A percentile compares a stretch with the other conserved stretches of the same genome.
These are phyloP conservation scores for Apostichopus californicus DNA, from an alignment of 35 echinoderm and acorn worm genomes.

Conservation along the genomic window DNA sequence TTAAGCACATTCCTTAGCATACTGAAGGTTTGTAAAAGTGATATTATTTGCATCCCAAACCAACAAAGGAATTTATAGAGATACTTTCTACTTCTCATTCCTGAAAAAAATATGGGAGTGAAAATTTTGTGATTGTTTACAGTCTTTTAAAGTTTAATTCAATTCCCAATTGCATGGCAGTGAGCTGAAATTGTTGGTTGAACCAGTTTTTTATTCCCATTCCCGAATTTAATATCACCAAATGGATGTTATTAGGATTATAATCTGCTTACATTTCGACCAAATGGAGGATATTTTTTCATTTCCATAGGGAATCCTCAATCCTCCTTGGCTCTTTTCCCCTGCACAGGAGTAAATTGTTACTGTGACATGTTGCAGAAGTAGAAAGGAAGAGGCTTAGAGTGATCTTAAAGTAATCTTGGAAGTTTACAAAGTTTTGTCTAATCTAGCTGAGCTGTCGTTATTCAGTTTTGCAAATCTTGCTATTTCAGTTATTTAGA, in stretches of 20 bases:
- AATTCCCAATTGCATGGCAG: neutral
- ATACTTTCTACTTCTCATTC: too few species aligned
- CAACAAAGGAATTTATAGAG: too few species aligned
- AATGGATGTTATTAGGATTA: neutral
- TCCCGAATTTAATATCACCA: neutral
- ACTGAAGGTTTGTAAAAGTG: too few species aligned
- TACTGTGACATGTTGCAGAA: neutral
- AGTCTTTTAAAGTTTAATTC: neutral
- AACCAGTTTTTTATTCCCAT: neutral
- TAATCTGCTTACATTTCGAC: neutral
- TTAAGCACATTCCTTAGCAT: too few species aligned
- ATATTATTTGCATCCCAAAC: too few species aligned
- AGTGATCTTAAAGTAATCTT: too few species aligned
- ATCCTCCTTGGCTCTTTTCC: neutral
- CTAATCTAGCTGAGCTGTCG: too few species aligned
- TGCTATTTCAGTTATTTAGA: too few species aligned
- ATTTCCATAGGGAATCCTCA: neutral
- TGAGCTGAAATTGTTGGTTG: neutral
- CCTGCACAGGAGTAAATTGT: conserved; percentile 4
- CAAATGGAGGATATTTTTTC: neutral
- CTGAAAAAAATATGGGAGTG: too few species aligned
- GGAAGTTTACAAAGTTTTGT: too few species aligned
- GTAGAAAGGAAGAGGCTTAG: neutral
- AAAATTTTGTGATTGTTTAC: too few species aligned
- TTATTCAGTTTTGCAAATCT: too few species aligned